Base-by-base conservation (phyloP, 2,888 invertebrate species). In the Sinohyriopsis cumingii region DNA sequence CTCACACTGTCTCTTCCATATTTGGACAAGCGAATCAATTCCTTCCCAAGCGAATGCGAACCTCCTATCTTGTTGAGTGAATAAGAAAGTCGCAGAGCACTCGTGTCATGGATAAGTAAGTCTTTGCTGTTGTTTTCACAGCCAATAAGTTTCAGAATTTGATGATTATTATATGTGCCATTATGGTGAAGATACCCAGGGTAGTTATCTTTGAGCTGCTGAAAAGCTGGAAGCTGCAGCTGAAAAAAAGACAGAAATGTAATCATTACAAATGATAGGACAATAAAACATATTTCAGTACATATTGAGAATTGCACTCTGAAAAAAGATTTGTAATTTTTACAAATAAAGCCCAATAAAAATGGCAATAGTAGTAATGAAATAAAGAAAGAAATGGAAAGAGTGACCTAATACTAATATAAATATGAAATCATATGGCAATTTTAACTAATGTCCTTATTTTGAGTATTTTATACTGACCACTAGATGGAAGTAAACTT, bases 181-280 rank as follows among this genome's bases (percentile, higher is more conserved):
- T 87, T 87, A 65, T 83, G 79, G 65, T 84, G 87, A 45, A 75
- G 75, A 78, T 88, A 89, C 2, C 89, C 89, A 5, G 88, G 88
- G 75, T 89, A 89, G 67, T 82, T 67, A 7, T 73, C 68, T 65
- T 74, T 79, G 72, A 89, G 71, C 60, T 86, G 78, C 28, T 75
- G 67, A 79, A 88, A 88, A 59, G 79, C 73, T 54, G 88, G 88
- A 65, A 88, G 74, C 25, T 85, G 82, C 25, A 83, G 73, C 87
- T 88, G 84, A 54, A 82, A 80, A 56, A 59, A 72, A 19, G 1
- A 7, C 7, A 64, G 55, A 55, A 25, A 68, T 45, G 45, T 45
- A 45, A 45, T 45, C 45, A 45, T 3, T 45, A 15, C 15, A 45
- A 45, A 45, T 15, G 45, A 45, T 45, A 45, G 15, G 45, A 45